Evolutionary conservation across 2,113 vertebrate species (phyloP).

Genomic region (Megaptera novaeangliae): DNA sequence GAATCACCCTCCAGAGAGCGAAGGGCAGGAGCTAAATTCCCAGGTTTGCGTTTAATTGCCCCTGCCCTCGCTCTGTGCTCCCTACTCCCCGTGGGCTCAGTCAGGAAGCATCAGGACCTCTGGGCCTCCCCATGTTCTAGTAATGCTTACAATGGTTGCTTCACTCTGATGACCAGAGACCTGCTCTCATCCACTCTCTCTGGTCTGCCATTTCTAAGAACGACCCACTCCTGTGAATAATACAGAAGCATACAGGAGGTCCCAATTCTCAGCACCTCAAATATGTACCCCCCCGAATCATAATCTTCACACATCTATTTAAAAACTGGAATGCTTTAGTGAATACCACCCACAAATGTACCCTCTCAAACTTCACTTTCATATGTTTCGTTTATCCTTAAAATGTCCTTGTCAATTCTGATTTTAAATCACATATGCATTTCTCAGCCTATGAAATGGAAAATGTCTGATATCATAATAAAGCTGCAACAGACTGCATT

Average conservation of each 20-base stretch:
- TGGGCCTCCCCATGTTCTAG: constrained; percentile 3
- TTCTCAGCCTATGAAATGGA: not conserved
- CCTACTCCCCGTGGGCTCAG: constrained; percentile 49
- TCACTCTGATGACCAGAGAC: constrained; percentile 47
- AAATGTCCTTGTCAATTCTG: not conserved
- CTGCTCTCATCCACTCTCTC: not conserved
- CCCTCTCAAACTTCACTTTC: not conserved
- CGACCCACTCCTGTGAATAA: not conserved
- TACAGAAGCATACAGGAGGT: not conserved
- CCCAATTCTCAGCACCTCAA: not conserved
- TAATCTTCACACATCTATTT: not conserved
- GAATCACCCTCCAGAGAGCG: constrained; percentile 23
- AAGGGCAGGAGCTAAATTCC: constrained; percentile 26
- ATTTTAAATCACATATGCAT: not conserved
- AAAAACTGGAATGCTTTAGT: not conserved
- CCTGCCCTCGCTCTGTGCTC: not conserved
- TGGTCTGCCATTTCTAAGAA: constrained; percentile 23
- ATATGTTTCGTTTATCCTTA: not conserved
- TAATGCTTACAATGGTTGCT: constrained; percentile 42
- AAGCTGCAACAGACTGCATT: not conserved
- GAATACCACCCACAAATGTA: not conserved
- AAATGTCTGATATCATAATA: not conserved
- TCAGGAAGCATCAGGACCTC: constrained; percentile 54
- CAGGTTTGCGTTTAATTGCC: constrained; percentile 5
- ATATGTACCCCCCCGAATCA: not conserved